Evolutionary conservation across 2,113 vertebrate genomes (phyloP), one percentile per base, ranked within the genome.

Genomic region (Cyprinus carpio): DNA sequence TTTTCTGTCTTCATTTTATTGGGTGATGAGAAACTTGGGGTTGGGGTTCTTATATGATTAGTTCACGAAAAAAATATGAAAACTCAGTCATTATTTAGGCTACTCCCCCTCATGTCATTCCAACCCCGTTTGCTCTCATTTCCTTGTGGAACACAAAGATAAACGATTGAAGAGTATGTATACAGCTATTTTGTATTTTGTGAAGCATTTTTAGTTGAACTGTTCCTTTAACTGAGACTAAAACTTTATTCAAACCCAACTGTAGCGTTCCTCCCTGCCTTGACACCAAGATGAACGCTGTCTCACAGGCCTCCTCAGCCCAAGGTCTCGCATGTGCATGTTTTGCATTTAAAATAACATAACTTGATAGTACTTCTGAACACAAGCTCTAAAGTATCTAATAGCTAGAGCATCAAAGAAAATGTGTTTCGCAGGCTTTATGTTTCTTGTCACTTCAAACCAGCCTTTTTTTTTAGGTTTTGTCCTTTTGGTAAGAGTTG

Each of bases 291-390:
- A 81, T 81, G 78, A 81, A 49, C 23, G 13, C 72, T 16, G 71
- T 74, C 25, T 74, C 13, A 46, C 82, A 65, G 89, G 85, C 90
- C 90, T 89, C 64, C 90, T 91, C 91, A 89, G 90, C 91, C 92
- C 92, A 94, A 94, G 92, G 93, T 90, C 77, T 29, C n/a, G 46
- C 10, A 65, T 10, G 80, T 81, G 88, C 78, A 90, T 92, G 91
- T 92, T 93, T 93, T 84, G 87, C 84, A 85, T 92, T 93, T 93
- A 87, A 93, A 93, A 89, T 87, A 88, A 90, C 83, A 89, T 58
- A 88, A 92, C 92, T 88, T 90, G 87, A 89, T 91, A 78, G 84
- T 86, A 88, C 88, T 88, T 86, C 86, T 87, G 88, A 91, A 88
- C 87, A 40, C 87, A 90, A 91, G 82, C 86, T 88, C 91, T 92